These are phyloP conservation scores for Epinotia demarniana DNA, from an alignment of 2,888 invertebrate genomes.

Conservation along the genomic window DNA sequence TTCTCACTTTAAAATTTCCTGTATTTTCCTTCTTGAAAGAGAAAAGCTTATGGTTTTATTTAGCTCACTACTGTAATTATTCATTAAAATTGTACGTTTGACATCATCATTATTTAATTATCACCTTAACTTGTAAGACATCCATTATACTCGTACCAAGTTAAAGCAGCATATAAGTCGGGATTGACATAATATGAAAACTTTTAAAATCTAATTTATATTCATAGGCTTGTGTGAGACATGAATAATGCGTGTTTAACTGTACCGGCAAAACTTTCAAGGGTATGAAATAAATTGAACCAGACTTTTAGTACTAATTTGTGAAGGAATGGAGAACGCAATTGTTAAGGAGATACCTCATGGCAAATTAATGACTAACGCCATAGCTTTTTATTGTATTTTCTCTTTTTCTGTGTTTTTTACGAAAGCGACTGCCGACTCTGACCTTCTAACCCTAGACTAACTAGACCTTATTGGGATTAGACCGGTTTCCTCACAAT, in stretches of 20 bases:
- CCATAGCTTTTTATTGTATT: too few species aligned
- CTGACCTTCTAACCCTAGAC: too few species aligned
- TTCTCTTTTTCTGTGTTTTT: too few species aligned
- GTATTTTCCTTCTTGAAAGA: too few species aligned
- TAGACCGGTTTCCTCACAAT: too few species aligned
- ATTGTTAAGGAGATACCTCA: too few species aligned
- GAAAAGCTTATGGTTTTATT: too few species aligned
- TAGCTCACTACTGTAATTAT: too few species aligned
- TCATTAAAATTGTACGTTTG: neutral
- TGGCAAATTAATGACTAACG: too few species aligned
- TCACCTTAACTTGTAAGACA: neutral
- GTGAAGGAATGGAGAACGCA: neutral
- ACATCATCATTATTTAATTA: neutral
- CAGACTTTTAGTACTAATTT: constrained; percentile 2
- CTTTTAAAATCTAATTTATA: constrained; percentile 67
- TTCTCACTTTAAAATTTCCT: too few species aligned
- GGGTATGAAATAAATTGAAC: constrained; percentile 8
- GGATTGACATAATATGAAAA: constrained; percentile 57
- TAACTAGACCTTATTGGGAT: too few species aligned
- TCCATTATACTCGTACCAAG: constrained; percentile 8
- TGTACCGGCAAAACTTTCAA: constrained; percentile 18
- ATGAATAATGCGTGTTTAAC: constrained; percentile 58
- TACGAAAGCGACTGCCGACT: too few species aligned
- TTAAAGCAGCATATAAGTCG: constrained; percentile 40
- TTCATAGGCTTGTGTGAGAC: constrained; percentile 60